A percentile compares a stretch with the other conserved stretches of the same genome.
These are phyloP conservation scores for Lerista edwardsae DNA, from an alignment of 2,797 vertebrate species.

Conservation along the genomic window DNA sequence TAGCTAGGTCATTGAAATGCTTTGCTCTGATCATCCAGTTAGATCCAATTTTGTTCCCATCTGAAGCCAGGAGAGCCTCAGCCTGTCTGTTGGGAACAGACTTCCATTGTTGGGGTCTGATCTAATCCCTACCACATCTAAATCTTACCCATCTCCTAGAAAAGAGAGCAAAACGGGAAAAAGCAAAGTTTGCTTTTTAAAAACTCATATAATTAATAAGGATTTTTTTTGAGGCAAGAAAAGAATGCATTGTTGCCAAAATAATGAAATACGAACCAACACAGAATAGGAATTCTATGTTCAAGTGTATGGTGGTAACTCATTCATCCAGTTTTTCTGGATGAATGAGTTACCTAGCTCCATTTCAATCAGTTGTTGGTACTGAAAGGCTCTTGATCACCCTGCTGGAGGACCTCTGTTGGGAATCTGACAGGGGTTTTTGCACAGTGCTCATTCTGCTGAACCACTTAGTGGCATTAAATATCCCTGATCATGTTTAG, in stretches of 20 bases:
- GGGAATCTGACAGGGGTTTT: too few relatives aligned
- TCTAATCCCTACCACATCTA: not conserved
- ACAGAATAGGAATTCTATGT: not conserved
- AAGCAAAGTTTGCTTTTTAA: not conserved
- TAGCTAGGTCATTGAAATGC: conserved; percentile 1
- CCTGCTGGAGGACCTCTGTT: too few relatives aligned
- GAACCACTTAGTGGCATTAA: too few relatives aligned
- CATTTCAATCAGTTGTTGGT: too few relatives aligned
- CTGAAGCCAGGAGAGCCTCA: conserved; percentile 12
- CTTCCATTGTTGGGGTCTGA: not conserved
- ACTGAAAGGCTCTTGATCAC: too few relatives aligned
- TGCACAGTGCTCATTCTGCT: too few relatives aligned
- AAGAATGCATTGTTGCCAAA: not conserved
- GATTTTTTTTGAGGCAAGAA: not conserved
- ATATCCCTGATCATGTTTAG: too few relatives aligned
- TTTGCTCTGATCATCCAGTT: not conserved
- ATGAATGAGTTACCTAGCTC: too few relatives aligned
- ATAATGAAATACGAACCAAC: not conserved
- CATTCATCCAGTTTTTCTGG: too few relatives aligned
- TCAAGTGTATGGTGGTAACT: too few relatives aligned
- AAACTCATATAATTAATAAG: not conserved
- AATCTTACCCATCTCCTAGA: not conserved
- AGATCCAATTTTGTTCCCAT: not conserved
- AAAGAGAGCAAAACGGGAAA: too few relatives aligned
- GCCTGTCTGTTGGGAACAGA: not conserved